Percentiles rank a stretch among this genome's conserved stretches.
These are phyloP conservation scores for Glyptemys insculpta DNA, from an alignment of 2,797 vertebrate genomes.

Conservation along the genomic window DNA sequence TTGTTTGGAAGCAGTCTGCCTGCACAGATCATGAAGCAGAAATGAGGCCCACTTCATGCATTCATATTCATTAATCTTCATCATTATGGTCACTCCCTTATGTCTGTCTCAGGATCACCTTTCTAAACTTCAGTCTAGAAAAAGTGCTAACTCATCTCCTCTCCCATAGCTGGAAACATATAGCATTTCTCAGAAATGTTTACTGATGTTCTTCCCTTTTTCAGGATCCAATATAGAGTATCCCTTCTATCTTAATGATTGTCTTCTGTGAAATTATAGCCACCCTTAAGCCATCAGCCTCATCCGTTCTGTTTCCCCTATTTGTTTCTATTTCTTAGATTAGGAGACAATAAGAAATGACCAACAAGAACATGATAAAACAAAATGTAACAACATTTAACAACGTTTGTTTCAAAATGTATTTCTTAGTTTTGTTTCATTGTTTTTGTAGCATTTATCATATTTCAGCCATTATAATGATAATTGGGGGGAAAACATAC, in stretches of 20 bases:
- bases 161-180: conserved; percentile 31
- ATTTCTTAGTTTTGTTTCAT: neutral
- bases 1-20: neutral
- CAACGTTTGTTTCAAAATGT: neutral
- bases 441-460: neutral
- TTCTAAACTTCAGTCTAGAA: neutral
- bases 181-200: neutral
- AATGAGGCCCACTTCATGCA: neutral
- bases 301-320: neutral
- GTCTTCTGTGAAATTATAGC: neutral
- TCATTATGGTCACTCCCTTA: neutral
- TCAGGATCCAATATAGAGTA: neutral
- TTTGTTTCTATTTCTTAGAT: neutral
- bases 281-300: neutral
- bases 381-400: neutral
- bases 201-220: neutral
- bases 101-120: conserved; percentile 34
- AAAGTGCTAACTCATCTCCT: conserved; percentile 32
- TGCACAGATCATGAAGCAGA: neutral
- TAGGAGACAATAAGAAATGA: neutral
- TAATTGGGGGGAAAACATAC: neutral
- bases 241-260: neutral
- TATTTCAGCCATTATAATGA: neutral
- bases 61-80: neutral
- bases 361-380: neutral